These are phyloP conservation scores for Polietes domitor DNA, from an alignment of 2,888 invertebrate species.

Conservation along the genomic window DNA sequence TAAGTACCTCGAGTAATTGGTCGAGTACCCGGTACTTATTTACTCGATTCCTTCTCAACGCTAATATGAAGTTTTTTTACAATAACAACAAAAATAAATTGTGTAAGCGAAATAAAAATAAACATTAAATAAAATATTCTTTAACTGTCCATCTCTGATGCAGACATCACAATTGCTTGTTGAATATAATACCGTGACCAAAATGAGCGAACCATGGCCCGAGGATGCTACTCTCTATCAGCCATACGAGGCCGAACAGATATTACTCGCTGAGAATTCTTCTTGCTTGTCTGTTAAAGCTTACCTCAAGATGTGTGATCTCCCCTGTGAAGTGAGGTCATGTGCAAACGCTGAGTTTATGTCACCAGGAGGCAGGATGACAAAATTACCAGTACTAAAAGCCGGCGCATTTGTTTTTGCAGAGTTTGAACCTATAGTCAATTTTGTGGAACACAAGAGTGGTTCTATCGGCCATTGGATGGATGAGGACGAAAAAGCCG, in stretches of 20 bases:
- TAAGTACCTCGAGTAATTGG: too few species aligned
- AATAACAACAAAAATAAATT: too few species aligned
- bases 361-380: constrained; percentile 92
- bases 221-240: constrained; percentile 92
- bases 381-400: constrained; percentile 93
- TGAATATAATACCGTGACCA: constrained; percentile 76
- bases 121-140: constrained; percentile 30
- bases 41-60: too few species aligned
- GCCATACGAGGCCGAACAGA: constrained; percentile 96
- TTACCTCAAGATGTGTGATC: constrained; percentile 94
- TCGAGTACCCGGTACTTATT: too few species aligned
- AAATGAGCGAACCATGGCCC: constrained; percentile 93
- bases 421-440: constrained; percentile 95
- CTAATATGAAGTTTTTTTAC: too few species aligned
- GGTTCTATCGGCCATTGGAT: constrained; percentile 88
- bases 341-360: constrained; percentile 97
- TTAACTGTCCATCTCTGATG: constrained; percentile 68
- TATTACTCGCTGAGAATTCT: constrained; percentile 95
- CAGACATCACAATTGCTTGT: constrained; percentile 73
- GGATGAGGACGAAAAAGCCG: constrained; percentile 89
- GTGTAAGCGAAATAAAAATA: constrained; percentile 47
- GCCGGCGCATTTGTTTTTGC: constrained; percentile 94
- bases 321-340: constrained; percentile 91
- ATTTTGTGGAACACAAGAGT: constrained; percentile 93
- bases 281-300: constrained; percentile 96